Base-by-base conservation (phyloP, 2,797 vertebrate genomes). In the Gymnoscopelus braueri region DNA sequence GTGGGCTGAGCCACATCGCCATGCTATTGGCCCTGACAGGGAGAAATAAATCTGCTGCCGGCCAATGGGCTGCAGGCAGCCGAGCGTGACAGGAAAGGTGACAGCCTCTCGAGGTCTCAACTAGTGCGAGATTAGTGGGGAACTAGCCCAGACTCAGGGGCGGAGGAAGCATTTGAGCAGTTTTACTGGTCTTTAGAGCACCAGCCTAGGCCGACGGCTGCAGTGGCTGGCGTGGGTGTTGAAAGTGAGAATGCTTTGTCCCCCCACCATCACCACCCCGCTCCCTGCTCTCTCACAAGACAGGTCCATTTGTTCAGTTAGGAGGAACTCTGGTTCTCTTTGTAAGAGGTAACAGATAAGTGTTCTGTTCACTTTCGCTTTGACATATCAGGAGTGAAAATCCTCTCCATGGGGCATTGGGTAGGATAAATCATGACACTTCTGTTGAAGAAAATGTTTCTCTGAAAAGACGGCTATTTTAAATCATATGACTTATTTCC, bases 1-100 rank as follows among this genome's bases (percentile, higher is more conserved):
- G 91, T 75, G 91, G 91, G 91, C 85, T 85, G 15, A 91, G 90
- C 92, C 81, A 91, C 85, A 80, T 90, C 68, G 65, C 80, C 75
- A 91, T 80, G 84, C 95, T 90, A 95, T 94, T 93, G 94, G 95
- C 91, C 86, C 79, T 94, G 95, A 95, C 95, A 94, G 90, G 81
- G 88, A 64, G 90, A 94, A 93, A 95, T 94, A 95, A 95, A 96
- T 95, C 93, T 94, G 91, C 89, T 90, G 91, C 93, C 48, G 84
- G 92, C 94, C 95, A 94, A 93, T 91, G 88, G 92, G 86, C 87
- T 68, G 87, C 81, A 88, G 92, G 93, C 93, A 94, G 82, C 88
- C 61, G 89, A 93, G 92, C 93, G 69, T 91, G 90, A 92, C 91
- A 79, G 89, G 86, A 80, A 84, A 88, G 87, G 88, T 89, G 92